Conservation (phyloP, 2,888 invertebrate species). For the Willowsia nigromaculata region DNA sequence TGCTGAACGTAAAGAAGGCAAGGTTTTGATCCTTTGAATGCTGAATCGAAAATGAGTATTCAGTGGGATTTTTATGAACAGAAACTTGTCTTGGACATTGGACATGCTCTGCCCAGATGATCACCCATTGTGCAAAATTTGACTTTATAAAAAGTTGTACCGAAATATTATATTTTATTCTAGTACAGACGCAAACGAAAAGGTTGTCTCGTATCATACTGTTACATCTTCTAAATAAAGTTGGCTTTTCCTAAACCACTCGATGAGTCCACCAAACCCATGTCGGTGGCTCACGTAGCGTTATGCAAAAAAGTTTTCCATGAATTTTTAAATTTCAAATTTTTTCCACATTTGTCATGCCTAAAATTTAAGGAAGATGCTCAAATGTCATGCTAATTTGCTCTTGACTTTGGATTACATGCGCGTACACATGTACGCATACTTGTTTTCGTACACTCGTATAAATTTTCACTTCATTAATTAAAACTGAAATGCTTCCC, state of each 20-base stretch:
- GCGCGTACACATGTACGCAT: not conserved
- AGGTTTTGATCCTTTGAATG: not conserved
- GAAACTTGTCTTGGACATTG: not conserved
- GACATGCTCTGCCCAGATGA: not conserved
- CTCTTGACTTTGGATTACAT: not conserved
- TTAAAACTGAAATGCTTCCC: slow-evolving; percentile 12
- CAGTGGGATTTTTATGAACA: no score
- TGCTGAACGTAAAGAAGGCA: not conserved
- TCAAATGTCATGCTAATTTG: not conserved
- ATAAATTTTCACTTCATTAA: not conserved
- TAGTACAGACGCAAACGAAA: no score
- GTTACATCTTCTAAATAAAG: not conserved
- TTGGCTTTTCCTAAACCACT: not conserved
- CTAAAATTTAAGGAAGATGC: not conserved
- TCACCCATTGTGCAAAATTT: no score
- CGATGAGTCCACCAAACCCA: not conserved
- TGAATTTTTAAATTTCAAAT: not conserved
- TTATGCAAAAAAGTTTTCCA: not conserved
- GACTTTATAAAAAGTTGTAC: not conserved
- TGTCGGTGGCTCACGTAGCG: not conserved
- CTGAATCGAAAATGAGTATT: no score
- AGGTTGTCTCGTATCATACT: not conserved
- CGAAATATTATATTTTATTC: not conserved
- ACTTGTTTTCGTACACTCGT: not conserved
- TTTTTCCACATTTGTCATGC: not conserved